phyloP scores from a whole-genome alignment of 2,113 vertebrate species.

The Parotia lawesii region DNA sequence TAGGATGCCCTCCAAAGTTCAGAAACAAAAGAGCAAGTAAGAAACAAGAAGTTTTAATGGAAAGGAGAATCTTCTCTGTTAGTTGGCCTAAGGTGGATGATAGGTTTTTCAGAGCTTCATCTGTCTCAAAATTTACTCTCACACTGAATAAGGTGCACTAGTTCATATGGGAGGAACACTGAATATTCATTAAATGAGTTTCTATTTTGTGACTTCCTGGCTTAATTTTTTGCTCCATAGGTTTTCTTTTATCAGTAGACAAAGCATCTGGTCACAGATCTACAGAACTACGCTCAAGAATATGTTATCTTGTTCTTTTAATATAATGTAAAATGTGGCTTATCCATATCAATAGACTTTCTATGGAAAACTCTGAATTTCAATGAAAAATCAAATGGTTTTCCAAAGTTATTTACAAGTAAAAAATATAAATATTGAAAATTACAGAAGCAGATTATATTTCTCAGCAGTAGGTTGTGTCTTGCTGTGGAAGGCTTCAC shows the following conservation, averaged over 20 bases:
- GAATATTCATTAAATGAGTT: not conserved
- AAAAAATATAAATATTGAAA: not conserved
- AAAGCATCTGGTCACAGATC: not conserved
- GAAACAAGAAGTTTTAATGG: conserved; percentile 2
- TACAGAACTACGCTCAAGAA: not conserved
- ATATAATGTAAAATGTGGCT: not conserved
- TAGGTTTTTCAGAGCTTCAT: not conserved
- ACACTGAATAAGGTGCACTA: not conserved
- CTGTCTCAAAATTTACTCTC: not conserved
- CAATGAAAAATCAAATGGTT: not conserved
- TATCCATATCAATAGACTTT: not conserved
- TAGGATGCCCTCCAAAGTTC: conserved; percentile 32
- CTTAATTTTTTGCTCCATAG: not conserved
- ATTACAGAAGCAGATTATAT: not conserved
- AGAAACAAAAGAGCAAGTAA: conserved; percentile 2
- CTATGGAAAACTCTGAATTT: not conserved
- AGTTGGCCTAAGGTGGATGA: not conserved
- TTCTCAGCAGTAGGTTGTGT: not conserved
- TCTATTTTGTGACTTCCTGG: not conserved
- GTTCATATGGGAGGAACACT: not conserved
- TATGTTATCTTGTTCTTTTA: not conserved
- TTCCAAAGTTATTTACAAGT: not conserved
- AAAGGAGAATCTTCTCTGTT: not conserved
- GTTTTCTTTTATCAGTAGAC: not conserved
- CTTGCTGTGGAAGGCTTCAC: not conserved